phyloP scores from a whole-genome alignment of 2,797 vertebrate genomes.

The Rousettus madagascariensis region DNA sequence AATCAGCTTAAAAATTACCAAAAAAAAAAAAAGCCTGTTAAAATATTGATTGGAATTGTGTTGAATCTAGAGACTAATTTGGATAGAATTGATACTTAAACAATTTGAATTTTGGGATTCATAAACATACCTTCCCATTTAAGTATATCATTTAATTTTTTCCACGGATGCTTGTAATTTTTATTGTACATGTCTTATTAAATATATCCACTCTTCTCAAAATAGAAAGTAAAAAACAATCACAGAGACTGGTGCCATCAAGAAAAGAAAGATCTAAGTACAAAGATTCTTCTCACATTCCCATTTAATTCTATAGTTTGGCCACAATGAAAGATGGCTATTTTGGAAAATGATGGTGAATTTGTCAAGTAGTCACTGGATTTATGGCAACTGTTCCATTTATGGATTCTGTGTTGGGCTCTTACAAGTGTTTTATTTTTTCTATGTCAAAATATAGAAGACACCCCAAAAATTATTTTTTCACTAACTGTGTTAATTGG shows the following conservation, averaged over 20 bases:
- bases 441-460: not conserved
- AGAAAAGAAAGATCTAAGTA: not conserved
- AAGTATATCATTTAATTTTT: constrained; percentile 2
- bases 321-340: not conserved
- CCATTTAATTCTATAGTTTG: not conserved
- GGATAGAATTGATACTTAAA: not conserved
- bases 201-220: not conserved
- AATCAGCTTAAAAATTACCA: not conserved
- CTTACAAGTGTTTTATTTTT: not conserved
- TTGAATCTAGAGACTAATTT: not conserved
- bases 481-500: not conserved
- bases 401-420: not conserved
- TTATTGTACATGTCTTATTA: not conserved
- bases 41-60: not conserved
- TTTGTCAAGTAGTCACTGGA: not conserved
- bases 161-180: not conserved
- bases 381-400: not conserved
- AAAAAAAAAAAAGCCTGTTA: not conserved
- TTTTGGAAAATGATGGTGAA: not conserved
- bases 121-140: not conserved
- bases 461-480: not conserved
- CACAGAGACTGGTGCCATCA: not conserved
- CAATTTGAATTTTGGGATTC: not conserved
- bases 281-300: not conserved
- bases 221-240: not conserved